These are phyloP conservation scores for Smithornis capensis DNA, from an alignment of 2,113 vertebrate species.

Conservation along the genomic window DNA sequence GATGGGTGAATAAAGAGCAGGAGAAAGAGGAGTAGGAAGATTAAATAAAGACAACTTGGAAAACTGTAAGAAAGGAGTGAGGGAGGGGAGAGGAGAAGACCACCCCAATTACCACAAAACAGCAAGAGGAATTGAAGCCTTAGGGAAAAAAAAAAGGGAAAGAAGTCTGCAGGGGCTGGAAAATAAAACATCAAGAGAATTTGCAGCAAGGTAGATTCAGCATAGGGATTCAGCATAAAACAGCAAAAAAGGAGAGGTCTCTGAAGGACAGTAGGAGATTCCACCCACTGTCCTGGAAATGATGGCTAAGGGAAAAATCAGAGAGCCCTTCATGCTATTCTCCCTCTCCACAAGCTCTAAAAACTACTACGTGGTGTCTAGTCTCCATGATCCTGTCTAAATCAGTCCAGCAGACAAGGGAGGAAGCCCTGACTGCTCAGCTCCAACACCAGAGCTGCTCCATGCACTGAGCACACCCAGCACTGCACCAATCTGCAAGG, in stretches of 20 bases:
- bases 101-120: background rate
- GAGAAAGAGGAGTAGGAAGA: background rate
- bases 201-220: background rate
- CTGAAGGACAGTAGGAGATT: constrained; percentile 11
- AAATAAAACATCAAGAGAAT: background rate
- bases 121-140: background rate
- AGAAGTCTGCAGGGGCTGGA: background rate
- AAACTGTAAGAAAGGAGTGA: background rate
- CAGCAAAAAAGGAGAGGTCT: background rate
- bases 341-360: background rate
- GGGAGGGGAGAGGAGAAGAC: background rate
- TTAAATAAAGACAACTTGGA: background rate
- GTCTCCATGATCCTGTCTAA: background rate
- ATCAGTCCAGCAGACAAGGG: background rate
- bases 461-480: accelerated
- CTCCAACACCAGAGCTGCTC: background rate
- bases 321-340: constrained; percentile 7
- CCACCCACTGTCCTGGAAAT: background rate
- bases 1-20: background rate
- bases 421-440: background rate
- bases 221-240: background rate
- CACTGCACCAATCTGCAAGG: accelerated
- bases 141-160: background rate
- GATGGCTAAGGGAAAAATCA: constrained; percentile 28
- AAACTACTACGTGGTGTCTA: background rate